Conservation (phyloP, 2,113 vertebrate species). For the Harpagus bidentatus region DNA sequence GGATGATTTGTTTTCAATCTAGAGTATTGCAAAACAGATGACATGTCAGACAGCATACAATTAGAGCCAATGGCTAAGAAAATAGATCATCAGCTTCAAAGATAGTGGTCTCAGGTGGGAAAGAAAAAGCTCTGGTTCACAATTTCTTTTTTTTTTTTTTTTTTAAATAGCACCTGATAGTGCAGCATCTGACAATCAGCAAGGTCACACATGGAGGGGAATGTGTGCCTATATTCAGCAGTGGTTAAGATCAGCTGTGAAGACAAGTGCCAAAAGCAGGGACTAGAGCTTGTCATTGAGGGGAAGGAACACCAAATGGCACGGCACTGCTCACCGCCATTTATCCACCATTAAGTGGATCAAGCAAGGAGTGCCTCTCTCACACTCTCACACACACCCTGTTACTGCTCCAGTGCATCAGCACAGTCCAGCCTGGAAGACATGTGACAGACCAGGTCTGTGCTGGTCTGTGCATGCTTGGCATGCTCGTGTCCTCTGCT, state of each 20-base stretch:
- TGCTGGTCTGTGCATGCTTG: neutral
- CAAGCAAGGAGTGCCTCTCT: neutral
- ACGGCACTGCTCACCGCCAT: fast-evolving
- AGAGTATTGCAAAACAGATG: neutral
- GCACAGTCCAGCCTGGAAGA: neutral
- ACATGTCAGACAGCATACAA: neutral
- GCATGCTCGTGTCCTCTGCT: neutral
- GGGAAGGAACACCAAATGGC: neutral
- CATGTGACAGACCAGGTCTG: neutral
- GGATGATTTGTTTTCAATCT: neutral
- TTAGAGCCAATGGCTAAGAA: neutral
- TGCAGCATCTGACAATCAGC: neutral
- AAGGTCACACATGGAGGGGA: neutral
- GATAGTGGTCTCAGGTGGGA: neutral
- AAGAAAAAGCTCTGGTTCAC: neutral
- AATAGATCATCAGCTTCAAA: neutral
- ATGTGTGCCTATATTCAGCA: neutral
- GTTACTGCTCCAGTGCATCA: neutral
- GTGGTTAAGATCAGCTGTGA: neutral
- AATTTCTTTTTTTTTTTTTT: neutral
- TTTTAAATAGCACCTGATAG: neutral
- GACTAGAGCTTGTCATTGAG: neutral
- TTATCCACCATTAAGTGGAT: neutral
- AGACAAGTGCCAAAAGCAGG: neutral
- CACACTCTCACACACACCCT: fast-evolving